phyloP scores from a whole-genome alignment of 1,140 invertebrate genomes.

The Littorina saxatilis region DNA sequence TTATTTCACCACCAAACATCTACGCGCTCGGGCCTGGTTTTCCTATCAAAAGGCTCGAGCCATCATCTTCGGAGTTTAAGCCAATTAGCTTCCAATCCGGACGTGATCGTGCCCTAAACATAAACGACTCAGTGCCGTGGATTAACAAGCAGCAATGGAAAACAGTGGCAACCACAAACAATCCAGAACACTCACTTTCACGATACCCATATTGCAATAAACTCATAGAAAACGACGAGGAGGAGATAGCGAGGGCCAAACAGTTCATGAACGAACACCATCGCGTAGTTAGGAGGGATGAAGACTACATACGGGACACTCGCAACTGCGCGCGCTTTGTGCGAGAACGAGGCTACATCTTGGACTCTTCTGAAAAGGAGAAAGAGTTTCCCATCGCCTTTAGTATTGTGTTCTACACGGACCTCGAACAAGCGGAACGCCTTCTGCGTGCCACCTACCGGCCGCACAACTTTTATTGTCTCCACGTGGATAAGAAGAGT shows the following conservation, averaged over 20 bases:
- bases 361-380: conserved; percentile 51
- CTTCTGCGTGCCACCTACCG: conserved; percentile 62
- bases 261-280: background rate
- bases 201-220: background rate
- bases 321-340: conserved; percentile 12
- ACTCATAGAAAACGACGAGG: background rate
- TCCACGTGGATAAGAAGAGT: conserved; percentile 63
- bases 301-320: conserved; percentile 15
- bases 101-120: background rate
- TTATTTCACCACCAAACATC: too few species aligned
- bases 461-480: conserved; percentile 67
- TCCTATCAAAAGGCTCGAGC: background rate
- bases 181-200: background rate
- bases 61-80: background rate
- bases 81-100: too few species aligned
- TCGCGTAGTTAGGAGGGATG: background rate
- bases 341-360: conserved; percentile 47
- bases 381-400: conserved; percentile 59
- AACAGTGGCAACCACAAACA: background rate
- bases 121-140: background rate
- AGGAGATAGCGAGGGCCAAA: background rate
- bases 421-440: conserved; percentile 66
- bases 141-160: background rate
- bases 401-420: conserved; percentile 67
- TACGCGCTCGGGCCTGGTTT: background rate